These are phyloP conservation scores for Azemiops feae DNA, from an alignment of 2,113 vertebrate species.

Conservation along the genomic window DNA sequence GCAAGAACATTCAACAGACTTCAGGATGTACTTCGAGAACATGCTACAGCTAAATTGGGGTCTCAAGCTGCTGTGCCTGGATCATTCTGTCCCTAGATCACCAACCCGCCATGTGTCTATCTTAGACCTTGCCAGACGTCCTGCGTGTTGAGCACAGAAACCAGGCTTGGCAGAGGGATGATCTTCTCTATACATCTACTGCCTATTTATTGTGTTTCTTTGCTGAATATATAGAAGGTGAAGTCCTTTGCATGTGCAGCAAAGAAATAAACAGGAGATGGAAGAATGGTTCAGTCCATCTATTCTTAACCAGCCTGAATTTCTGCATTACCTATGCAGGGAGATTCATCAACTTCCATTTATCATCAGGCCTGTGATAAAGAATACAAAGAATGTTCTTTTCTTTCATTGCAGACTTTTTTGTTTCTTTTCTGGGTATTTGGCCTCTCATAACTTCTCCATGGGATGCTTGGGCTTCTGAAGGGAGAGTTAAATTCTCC, in stretches of 20 bases:
- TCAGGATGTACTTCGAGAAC: not conserved
- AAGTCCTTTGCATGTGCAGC: not conserved
- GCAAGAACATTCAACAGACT: not conserved
- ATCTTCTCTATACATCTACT: not conserved
- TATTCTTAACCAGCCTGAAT: not conserved
- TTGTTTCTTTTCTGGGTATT: not conserved
- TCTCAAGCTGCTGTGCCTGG: not conserved
- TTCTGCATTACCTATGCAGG: not conserved
- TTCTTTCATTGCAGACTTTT: not conserved
- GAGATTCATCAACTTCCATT: not conserved
- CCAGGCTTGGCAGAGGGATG: not conserved
- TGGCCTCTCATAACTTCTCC: not conserved
- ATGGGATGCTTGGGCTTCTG: not conserved
- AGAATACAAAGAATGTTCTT: not conserved
- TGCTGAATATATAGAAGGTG: not conserved
- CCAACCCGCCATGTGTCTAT: not conserved
- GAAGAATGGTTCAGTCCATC: no score
- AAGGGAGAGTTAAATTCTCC: not conserved
- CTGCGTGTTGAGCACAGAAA: not conserved
- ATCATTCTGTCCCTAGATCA: not conserved
- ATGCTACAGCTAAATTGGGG: not conserved
- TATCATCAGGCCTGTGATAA: not conserved
- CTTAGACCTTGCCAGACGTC: not conserved
- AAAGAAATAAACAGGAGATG: not conserved
- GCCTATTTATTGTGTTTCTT: not conserved